Conservation (phyloP, 2,113 vertebrate species). For the Maccullochella peelii region DNA sequence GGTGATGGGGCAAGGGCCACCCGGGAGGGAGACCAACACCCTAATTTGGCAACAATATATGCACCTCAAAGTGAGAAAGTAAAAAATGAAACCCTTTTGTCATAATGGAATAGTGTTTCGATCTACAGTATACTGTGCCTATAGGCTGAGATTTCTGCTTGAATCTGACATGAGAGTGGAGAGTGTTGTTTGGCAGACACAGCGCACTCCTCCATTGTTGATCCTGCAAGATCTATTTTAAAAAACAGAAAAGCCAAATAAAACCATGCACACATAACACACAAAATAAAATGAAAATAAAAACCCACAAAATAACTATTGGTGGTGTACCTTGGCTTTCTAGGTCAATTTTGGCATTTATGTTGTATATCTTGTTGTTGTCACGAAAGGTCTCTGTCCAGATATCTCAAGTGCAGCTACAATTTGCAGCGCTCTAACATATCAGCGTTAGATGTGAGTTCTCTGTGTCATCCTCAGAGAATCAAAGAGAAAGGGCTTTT, state of each 20-base stretch:
- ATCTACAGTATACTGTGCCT: background rate
- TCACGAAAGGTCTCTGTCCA: background rate
- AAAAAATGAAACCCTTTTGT: background rate
- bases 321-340: background rate
- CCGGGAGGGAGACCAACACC: background rate
- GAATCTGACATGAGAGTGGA: background rate
- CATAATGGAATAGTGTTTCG: background rate
- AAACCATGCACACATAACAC: background rate
- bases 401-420: background rate
- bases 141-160: background rate
- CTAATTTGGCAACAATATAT: conserved; percentile 24
- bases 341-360: background rate
- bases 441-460: background rate
- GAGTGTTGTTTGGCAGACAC: background rate
- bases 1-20: conserved; percentile 37
- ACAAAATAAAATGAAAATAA: background rate
- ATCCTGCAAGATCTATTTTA: background rate
- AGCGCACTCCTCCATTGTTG: background rate
- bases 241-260: background rate
- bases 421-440: background rate
- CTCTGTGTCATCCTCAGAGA: background rate
- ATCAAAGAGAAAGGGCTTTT: conserved; percentile 12
- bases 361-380: background rate
- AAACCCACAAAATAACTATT: background rate
- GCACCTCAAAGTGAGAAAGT: background rate